Evolutionary conservation across 1,140 invertebrate genomes (phyloP).

Genomic region (Orius laevigatus): DNA sequence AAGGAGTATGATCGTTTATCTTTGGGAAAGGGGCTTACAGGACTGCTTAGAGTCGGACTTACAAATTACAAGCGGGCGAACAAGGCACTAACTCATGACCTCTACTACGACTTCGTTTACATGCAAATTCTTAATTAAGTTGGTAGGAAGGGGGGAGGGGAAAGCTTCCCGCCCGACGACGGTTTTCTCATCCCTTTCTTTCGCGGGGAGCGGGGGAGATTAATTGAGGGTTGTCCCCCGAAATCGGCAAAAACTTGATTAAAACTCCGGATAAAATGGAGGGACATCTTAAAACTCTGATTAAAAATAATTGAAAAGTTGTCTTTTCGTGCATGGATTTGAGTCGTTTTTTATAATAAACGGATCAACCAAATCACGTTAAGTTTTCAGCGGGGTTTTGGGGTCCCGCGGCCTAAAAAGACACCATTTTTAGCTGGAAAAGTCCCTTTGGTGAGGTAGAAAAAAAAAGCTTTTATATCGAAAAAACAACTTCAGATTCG

Average conservation of each 20-base stretch:
- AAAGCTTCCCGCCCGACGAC: background rate
- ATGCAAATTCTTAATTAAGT: constrained; percentile 13
- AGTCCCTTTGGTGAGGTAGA: too few relatives aligned
- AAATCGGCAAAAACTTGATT: constrained; percentile 1
- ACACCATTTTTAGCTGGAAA: too few relatives aligned
- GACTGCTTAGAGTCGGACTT: constrained; percentile 7
- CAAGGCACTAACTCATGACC: constrained; percentile 3
- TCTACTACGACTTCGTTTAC: constrained; percentile 10
- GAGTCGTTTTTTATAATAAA: too few relatives aligned
- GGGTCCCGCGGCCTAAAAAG: too few relatives aligned
- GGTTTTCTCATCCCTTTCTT: background rate
- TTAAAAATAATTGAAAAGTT: too few relatives aligned
- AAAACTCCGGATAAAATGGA: background rate
- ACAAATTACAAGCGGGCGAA: constrained; percentile 10
- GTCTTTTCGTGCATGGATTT: too few relatives aligned
- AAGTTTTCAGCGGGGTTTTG: too few relatives aligned
- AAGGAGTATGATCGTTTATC: too few relatives aligned
- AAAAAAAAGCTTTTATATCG: too few relatives aligned
- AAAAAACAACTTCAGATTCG: too few relatives aligned
- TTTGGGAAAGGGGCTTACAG: background rate
- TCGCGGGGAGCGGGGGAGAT: background rate
- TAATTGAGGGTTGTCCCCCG: constrained; percentile 1
- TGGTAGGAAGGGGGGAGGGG: background rate
- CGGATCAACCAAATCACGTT: too few relatives aligned
- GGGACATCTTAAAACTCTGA: too few relatives aligned